Evolutionary conservation across 2,113 vertebrate species (phyloP), one percentile per base, ranked within the genome.

Genomic region (Notothenia rossii): DNA sequence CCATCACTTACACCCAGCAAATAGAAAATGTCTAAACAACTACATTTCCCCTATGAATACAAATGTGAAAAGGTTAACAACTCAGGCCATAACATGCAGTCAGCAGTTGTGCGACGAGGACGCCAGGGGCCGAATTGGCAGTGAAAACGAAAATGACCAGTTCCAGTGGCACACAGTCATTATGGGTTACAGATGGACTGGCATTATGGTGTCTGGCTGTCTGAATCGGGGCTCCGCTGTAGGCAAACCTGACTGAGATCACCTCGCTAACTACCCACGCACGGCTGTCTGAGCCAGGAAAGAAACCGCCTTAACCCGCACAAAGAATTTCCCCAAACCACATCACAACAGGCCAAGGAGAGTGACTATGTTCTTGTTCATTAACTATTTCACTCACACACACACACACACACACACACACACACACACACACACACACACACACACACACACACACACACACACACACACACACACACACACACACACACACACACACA

Each of bases 171-270:
- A 92, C 86, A 88, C 89, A 67, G 87, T 92, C 86, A 94, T 94
- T 92, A 91, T 87, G 82, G 93, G 89, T 90, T 90, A 90, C 84
- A 86, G 87, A 91, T 87, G 89, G 89, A 88, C 89, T 91, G 91
- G 89, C 88, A 93, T 94, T 91, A 90, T 86, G 83, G 90, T 93
- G 93, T 94, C 91, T 94, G 92, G 90, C 90, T 89, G 89, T 94
- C 91, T 94, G 88, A 89, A 92, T 86, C 64, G 82, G 87, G 90
- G 91, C 90, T 91, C 80, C 87, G 88, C 91, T 88, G 86, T 69
- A 91, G 93, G 84, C 82, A 94, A 92, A 89, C 89, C 88, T 90
- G 79, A 88, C 92, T 91, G 85, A 93, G 90, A 91, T 94, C 93
- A 93, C 85, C 85, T 90, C 78, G 69, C 88, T 91, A 91, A 85